Percentiles rank a stretch among this genome's conserved stretches.
Conservation (phyloP, 2,113 vertebrate genomes). For the Etheostoma cragini region DNA sequence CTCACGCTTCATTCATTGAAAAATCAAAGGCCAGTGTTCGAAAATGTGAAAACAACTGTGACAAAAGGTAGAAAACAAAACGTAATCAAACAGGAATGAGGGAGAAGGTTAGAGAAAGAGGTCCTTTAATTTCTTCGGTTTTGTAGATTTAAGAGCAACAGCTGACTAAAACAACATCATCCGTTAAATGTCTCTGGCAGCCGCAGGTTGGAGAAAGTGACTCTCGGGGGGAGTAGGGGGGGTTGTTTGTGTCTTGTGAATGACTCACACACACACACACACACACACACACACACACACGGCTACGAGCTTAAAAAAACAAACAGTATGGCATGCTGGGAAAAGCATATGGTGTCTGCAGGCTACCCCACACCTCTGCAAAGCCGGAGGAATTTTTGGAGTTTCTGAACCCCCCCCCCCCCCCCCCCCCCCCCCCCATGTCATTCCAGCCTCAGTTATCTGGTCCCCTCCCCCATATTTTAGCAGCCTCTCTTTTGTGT, state of each 20-base stretch:
- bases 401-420: not conserved
- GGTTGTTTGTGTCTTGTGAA: not conserved
- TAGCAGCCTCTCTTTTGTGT: slow-evolving; percentile 33
- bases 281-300: slow-evolving; percentile 28
- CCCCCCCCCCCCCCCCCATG: not conserved
- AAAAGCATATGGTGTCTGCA: slow-evolving; percentile 31
- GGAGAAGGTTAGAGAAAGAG: not conserved
- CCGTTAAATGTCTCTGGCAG: slow-evolving; percentile 1
- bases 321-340: slow-evolving; percentile 29
- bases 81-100: not conserved
- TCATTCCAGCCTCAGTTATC: slow-evolving; percentile 46
- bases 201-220: slow-evolving; percentile 30
- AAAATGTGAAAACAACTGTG: slow-evolving; percentile 11
- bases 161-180: slow-evolving; percentile 5
- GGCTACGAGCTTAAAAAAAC: slow-evolving; percentile 75
- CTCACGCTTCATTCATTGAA: slow-evolving; percentile 18
- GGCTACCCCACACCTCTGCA: slow-evolving; percentile 14
- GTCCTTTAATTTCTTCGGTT: not conserved
- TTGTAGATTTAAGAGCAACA: not conserved
- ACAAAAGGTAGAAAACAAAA: not conserved
- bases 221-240: slow-evolving; percentile 1
- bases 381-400: not conserved
- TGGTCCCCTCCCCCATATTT: slow-evolving; percentile 60
- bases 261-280: slow-evolving; percentile 44
- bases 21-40: slow-evolving; percentile 30